These are phyloP conservation scores for Parauchenoglanis punctatus DNA, from an alignment of 2,797 vertebrate genomes.

Conservation along the genomic window DNA sequence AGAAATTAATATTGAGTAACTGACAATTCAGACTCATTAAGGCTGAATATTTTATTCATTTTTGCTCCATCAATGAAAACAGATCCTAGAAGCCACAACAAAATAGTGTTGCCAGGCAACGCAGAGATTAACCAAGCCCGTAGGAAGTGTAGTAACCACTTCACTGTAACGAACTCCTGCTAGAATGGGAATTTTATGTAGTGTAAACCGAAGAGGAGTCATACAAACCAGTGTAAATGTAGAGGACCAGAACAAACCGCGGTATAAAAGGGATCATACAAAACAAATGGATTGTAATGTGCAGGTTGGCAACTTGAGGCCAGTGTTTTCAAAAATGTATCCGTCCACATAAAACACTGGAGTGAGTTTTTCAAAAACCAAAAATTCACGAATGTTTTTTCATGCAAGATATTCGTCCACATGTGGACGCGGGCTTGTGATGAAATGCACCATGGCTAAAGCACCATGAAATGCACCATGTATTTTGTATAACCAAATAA, in stretches of 20 bases:
- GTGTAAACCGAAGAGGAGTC: no score
- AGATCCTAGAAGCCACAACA: neutral
- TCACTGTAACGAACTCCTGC: no score
- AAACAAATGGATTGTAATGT: neutral
- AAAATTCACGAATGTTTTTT: no score
- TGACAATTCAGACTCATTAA: neutral
- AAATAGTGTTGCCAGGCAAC: neutral
- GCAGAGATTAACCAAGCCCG: neutral
- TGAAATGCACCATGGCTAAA: neutral
- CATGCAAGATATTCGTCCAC: no score
- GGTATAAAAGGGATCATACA: neutral
- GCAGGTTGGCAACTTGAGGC: neutral
- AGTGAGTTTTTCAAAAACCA: no score
- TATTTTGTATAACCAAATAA: neutral
- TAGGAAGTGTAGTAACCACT: no score
- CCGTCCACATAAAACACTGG: no score
- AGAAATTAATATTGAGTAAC: neutral
- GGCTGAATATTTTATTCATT: neutral
- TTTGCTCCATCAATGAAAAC: neutral
- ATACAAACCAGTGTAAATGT: no score
- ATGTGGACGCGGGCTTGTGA: neutral
- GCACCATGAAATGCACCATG: no score
- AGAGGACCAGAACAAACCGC: no score
- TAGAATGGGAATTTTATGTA: no score
- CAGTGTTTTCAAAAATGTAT: neutral